phyloP scores from a whole-genome alignment of 2,797 vertebrate genomes.

The Tokudaia tokunoshimensis region DNA sequence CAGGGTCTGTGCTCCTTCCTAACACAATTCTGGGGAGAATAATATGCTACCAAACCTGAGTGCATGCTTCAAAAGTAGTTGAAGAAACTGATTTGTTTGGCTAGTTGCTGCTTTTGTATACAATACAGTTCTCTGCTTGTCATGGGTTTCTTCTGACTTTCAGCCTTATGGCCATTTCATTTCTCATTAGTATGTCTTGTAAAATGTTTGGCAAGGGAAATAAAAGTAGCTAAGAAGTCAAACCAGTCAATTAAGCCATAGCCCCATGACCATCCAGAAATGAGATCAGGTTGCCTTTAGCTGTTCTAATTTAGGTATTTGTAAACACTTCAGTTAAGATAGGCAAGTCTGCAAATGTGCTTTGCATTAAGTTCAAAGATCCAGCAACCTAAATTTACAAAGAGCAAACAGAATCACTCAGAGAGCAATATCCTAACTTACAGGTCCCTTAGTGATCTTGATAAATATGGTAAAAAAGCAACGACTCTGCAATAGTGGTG shows the following conservation, averaged over 20 bases:
- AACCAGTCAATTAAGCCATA: slow-evolving; percentile 76
- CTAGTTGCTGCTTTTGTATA: neutral
- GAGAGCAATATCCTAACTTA: slow-evolving; percentile 40
- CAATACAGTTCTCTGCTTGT: slow-evolving; percentile 26
- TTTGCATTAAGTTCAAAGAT: slow-evolving; percentile 80
- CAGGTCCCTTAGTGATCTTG: slow-evolving; percentile 48
- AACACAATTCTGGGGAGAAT: neutral
- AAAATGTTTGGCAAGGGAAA: slow-evolving; percentile 76
- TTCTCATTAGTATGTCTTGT: slow-evolving; percentile 74
- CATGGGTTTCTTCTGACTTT: slow-evolving; percentile 49
- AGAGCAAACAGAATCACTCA: slow-evolving; percentile 66
- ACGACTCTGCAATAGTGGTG: neutral
- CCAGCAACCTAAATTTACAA: slow-evolving; percentile 63
- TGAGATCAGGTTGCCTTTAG: slow-evolving; percentile 71
- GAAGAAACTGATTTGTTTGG: neutral
- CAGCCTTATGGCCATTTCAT: slow-evolving; percentile 62
- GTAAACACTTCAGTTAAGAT: slow-evolving; percentile 76
- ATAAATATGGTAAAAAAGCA: slow-evolving; percentile 55
- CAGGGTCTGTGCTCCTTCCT: slow-evolving; percentile 1
- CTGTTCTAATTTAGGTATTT: slow-evolving; percentile 78
- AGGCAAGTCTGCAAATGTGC: slow-evolving; percentile 72
- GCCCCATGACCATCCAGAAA: slow-evolving; percentile 76
- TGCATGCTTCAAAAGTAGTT: neutral
- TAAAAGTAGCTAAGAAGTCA: slow-evolving; percentile 81
- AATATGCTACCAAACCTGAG: neutral